Conservation (phyloP, 35 echinoderm and acorn worm species). For the Ophiothrix spiculata region DNA sequence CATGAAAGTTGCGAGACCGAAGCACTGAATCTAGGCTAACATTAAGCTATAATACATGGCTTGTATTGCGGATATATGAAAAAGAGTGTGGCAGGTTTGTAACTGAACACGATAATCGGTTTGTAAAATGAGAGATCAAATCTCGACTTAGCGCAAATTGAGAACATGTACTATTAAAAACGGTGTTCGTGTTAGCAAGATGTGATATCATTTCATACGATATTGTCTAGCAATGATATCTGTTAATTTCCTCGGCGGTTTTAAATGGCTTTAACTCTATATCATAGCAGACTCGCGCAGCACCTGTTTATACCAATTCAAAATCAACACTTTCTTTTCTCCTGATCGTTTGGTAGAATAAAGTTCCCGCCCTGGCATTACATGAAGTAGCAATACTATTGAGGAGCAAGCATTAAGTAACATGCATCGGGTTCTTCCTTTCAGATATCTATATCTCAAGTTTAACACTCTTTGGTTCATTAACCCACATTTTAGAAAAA, state of each 20-base stretch:
- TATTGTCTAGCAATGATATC: background rate
- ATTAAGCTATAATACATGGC: background rate
- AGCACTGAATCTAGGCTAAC: too few species aligned
- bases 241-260: slow-evolving; percentile 5
- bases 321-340: slow-evolving; percentile 10
- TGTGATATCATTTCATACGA: background rate
- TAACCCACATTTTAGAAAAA: too few species aligned
- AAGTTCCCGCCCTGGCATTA: too few species aligned
- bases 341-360: too few species aligned
- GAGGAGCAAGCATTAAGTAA: too few species aligned
- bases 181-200: background rate
- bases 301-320: background rate
- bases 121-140: slow-evolving; percentile 8
- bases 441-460: too few species aligned
- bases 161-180: slow-evolving; percentile 16
- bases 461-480: too few species aligned
- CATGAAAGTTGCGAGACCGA: slow-evolving; percentile 5
- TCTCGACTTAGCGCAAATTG: slow-evolving; percentile 12
- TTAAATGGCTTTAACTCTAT: slow-evolving; percentile 12
- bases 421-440: too few species aligned
- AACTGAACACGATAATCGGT: slow-evolving; percentile 3
- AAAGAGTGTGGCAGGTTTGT: background rate
- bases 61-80: background rate
- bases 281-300: background rate
- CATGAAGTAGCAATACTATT: too few species aligned